Percentiles rank a stretch among this genome's conserved stretches.
These are phyloP conservation scores for Nomada flava DNA, from an alignment of 2,888 invertebrate species.

Conservation along the genomic window DNA sequence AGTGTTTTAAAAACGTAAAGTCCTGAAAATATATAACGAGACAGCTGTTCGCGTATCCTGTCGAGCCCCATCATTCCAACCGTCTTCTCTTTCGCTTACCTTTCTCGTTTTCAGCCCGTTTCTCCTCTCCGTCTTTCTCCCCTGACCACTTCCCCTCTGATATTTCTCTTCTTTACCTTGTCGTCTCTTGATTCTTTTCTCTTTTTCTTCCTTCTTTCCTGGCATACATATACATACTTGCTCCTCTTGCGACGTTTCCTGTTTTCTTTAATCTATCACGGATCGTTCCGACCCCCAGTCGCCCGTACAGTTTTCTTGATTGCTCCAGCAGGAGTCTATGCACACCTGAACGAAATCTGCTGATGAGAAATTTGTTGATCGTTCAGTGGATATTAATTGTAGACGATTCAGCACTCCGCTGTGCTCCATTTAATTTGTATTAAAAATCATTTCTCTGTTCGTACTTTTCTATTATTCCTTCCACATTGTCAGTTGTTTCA, in stretches of 20 bases:
- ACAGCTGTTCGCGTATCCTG: constrained; percentile 77
- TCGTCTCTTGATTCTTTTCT: background rate
- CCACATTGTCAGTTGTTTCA: no score
- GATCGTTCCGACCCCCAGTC: constrained; percentile 20
- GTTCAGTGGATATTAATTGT: no score
- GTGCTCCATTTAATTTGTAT: no score
- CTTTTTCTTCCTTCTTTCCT: background rate
- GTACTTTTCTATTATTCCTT: no score
- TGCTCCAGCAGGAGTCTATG: no score
- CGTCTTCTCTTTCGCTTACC: constrained; percentile 41
- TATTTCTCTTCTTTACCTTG: background rate
- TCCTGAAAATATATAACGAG: constrained; percentile 79
- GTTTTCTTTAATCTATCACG: constrained; percentile 22
- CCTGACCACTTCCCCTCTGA: background rate
- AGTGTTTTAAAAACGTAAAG: constrained; percentile 69
- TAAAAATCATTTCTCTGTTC: no score
- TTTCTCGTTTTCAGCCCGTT: constrained; percentile 26
- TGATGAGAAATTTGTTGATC: no score
- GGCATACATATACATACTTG: background rate
- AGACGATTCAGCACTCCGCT: no score
- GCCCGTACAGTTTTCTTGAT: no score
- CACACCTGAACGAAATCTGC: no score
- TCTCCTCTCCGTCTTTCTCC: constrained; percentile 1
- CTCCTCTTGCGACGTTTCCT: constrained; percentile 9
- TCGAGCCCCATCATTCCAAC: constrained; percentile 63